Percentiles rank a stretch among this genome's conserved stretches.
Conservation (phyloP, 2,113 vertebrate species). For the Sterrhoptilus dennistouni region DNA sequence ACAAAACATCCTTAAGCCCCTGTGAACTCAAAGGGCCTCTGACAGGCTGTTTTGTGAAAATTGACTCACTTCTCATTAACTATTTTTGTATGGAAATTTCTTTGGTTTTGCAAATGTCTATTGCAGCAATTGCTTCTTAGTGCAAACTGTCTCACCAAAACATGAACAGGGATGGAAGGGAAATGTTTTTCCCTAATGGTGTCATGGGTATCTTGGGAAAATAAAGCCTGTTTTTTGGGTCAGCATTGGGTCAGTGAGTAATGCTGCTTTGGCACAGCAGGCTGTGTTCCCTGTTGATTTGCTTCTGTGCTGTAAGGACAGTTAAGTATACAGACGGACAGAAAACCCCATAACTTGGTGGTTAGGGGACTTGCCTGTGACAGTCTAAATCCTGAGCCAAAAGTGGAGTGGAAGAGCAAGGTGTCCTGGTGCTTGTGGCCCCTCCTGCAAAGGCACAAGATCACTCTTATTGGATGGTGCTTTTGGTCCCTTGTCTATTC, state of each 20-base stretch:
- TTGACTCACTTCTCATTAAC: background rate
- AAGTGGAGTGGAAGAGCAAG: background rate
- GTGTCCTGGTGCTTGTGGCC: background rate
- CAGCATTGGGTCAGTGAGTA: background rate
- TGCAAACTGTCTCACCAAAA: background rate
- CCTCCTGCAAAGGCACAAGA: background rate
- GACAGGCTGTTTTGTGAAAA: background rate
- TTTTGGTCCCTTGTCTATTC: background rate
- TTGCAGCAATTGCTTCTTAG: background rate
- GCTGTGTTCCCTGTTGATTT: background rate
- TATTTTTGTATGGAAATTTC: background rate
- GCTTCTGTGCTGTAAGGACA: background rate
- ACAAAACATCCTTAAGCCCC: background rate
- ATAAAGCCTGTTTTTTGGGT: background rate
- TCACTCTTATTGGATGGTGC: background rate
- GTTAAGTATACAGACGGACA: background rate
- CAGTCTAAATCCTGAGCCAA: background rate
- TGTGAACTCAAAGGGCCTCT: background rate
- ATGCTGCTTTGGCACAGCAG: fast-evolving
- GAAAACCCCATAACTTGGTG: background rate
- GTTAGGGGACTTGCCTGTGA: background rate
- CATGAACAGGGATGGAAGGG: background rate
- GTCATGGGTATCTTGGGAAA: background rate
- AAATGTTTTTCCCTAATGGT: background rate
- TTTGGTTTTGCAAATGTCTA: background rate